Evolutionary conservation across 2,797 vertebrate genomes (phyloP).

Genomic region (Picus viridis): DNA sequence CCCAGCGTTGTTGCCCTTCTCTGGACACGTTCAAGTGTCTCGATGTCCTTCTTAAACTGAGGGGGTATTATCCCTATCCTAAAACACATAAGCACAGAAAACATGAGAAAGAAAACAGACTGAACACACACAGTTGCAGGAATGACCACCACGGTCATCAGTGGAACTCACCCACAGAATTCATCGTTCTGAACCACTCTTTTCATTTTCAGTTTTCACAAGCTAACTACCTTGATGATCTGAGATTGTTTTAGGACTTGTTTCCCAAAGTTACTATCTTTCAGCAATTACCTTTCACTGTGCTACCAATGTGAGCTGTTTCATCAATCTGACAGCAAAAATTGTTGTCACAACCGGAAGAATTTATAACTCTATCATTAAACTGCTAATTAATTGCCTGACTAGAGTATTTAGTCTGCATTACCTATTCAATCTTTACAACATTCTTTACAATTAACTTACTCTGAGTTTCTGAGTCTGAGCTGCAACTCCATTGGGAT

Average conservation of each 20-base stretch:
- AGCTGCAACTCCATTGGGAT: slow-evolving; percentile 92
- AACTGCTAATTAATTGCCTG: neutral
- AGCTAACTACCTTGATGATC: neutral
- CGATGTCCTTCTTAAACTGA: too few species aligned
- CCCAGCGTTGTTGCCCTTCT: too few species aligned
- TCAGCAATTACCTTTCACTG: neutral
- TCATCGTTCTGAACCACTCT: neutral
- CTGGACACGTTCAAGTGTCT: too few species aligned
- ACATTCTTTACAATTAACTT: slow-evolving; percentile 44
- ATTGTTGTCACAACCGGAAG: neutral
- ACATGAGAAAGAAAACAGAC: neutral
- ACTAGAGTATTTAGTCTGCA: neutral
- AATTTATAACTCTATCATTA: neutral
- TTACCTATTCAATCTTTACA: neutral
- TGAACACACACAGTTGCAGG: neutral
- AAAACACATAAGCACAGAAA: neutral
- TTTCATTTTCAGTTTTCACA: neutral
- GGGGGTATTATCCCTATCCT: neutral
- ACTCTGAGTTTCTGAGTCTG: slow-evolving; percentile 95
- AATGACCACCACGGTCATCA: neutral
- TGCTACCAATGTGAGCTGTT: neutral
- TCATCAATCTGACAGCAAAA: neutral
- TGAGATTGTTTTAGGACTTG: neutral
- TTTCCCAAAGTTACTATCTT: neutral
- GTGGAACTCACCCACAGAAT: neutral